Conservation (phyloP, 2,113 vertebrate genomes). For the Sander vitreus region DNA sequence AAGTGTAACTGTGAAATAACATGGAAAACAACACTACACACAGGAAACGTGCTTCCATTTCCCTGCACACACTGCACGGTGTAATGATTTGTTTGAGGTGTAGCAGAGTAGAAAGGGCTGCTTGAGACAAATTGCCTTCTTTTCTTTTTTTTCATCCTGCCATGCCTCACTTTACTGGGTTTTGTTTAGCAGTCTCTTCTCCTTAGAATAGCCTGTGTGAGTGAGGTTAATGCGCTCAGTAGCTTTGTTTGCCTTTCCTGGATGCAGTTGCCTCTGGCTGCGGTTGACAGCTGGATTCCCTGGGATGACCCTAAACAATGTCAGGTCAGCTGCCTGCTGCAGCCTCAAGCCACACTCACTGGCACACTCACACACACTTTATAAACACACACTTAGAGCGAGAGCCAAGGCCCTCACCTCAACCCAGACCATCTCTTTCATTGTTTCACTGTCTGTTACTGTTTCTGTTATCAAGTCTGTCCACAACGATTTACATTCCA, state of each 20-base stretch:
- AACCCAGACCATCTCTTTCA: constrained; percentile 25
- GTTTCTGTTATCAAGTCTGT: constrained; percentile 32
- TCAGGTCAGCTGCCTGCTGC: constrained; percentile 57
- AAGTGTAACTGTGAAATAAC: constrained; percentile 11
- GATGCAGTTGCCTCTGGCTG: constrained; percentile 43
- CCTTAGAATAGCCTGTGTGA: constrained; percentile 8
- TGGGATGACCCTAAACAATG: constrained; percentile 60
- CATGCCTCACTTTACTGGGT: constrained; percentile 15
- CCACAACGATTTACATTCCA: constrained; percentile 38
- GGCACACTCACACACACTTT: constrained; percentile 5
- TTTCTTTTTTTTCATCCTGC: no score
- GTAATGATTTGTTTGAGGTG: constrained; percentile 43
- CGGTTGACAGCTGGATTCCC: constrained; percentile 53
- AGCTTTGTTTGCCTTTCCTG: constrained; percentile 41
- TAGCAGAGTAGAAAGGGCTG: constrained; percentile 38
- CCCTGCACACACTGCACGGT: neutral
- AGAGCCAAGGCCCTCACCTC: constrained; percentile 31
- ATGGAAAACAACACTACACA: neutral
- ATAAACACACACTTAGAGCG: constrained; percentile 9
- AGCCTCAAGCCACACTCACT: constrained; percentile 56
- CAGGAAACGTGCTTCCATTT: constrained; percentile 20
- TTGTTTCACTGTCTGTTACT: constrained; percentile 9
- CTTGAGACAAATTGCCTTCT: constrained; percentile 35
- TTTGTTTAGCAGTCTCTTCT: constrained; percentile 26
- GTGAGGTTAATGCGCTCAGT: constrained; percentile 11